Percentiles rank a stretch among this genome's conserved stretches.
Conservation (phyloP, 2,113 vertebrate species). For the Cyanoramphus novaezelandiae region DNA sequence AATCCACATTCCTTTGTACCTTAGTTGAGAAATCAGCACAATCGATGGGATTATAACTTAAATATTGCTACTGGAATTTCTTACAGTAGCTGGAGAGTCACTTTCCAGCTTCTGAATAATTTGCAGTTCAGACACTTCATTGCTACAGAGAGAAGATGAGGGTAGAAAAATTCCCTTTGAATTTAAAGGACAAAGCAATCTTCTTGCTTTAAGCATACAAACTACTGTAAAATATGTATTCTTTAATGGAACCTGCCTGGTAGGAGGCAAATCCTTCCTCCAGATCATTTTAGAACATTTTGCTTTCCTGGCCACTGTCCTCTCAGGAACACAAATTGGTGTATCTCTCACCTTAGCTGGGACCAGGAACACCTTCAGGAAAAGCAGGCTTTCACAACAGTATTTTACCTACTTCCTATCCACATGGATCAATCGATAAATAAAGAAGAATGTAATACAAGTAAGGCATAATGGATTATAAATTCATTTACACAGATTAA, state of each 20-base stretch:
- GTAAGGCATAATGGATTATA: neutral
- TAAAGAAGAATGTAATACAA: neutral
- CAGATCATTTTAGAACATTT: neutral
- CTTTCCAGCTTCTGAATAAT: neutral
- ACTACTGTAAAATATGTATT: neutral
- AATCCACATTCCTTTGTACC: neutral
- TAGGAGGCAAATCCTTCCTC: neutral
- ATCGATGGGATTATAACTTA: neutral
- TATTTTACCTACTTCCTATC: neutral
- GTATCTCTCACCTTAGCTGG: neutral
- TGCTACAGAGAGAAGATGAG: neutral
- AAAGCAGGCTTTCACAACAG: neutral
- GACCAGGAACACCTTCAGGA: neutral
- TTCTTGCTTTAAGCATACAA: neutral
- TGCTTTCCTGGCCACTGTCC: neutral
- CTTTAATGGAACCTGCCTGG: neutral
- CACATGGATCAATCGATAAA: neutral
- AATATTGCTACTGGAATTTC: neutral
- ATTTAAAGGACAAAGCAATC: neutral
- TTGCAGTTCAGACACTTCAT: neutral
- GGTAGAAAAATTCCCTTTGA: neutral
- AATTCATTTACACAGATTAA: neutral
- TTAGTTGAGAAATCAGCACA: neutral
- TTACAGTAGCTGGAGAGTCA: neutral
- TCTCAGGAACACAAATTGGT: neutral